Conservation (phyloP, 2,797 vertebrate genomes). For the Tinamus major region DNA sequence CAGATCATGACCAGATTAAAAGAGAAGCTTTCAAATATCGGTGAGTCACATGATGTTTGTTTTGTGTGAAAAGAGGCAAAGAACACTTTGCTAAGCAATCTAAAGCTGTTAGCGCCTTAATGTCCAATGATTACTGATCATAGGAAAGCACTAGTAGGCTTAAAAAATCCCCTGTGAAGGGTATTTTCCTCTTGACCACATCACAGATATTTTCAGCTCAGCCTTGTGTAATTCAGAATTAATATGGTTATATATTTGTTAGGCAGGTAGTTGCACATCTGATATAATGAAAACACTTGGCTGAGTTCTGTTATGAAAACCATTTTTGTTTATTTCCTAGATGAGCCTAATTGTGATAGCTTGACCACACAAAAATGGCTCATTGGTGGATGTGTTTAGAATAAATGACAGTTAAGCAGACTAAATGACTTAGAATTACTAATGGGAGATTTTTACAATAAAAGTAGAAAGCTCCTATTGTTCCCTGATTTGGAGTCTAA, state of each 20-base stretch:
- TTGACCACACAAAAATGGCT: background rate
- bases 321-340: background rate
- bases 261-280: background rate
- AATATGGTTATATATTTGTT: background rate
- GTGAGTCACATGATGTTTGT: accelerated
- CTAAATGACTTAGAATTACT: background rate
- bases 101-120: background rate
- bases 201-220: background rate
- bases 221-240: background rate
- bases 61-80: background rate
- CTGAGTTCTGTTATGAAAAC: background rate
- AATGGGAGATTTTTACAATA: constrained; percentile 27
- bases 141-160: background rate
- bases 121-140: background rate
- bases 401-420: background rate
- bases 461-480: constrained; percentile 13
- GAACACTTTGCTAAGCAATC: background rate
- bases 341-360: background rate
- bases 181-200: background rate
- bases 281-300: background rate
- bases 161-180: background rate
- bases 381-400: background rate
- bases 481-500: constrained; percentile 8
- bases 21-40: background rate
- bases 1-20: background rate